Conservation (phyloP, 2,113 vertebrate species). For the Motacilla tschutschensis region DNA sequence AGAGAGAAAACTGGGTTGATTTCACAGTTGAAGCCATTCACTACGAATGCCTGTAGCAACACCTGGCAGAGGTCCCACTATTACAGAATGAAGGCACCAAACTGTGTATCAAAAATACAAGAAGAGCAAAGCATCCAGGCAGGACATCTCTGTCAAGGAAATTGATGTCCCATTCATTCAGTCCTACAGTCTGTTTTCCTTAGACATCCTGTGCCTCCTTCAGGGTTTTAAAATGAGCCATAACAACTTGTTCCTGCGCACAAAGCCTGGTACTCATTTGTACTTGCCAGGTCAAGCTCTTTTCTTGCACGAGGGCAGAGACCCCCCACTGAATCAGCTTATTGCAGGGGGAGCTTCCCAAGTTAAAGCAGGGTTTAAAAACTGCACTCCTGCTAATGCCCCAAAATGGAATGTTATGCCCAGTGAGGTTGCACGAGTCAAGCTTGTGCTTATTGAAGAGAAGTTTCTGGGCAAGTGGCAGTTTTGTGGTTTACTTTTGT, state of each 20-base stretch:
- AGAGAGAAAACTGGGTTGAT: conserved; percentile 64
- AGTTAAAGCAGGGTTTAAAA: not conserved
- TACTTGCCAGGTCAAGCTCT: conserved; percentile 18
- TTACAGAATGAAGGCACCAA: conserved; percentile 54
- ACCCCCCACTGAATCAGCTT: not conserved
- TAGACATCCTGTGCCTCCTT: conserved; percentile 59
- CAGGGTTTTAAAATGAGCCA: conserved; percentile 5
- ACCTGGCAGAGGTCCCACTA: conserved; percentile 60
- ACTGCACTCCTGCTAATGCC: not conserved
- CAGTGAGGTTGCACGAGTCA: not conserved
- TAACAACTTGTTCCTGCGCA: conserved; percentile 41
- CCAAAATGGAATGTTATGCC: not conserved
- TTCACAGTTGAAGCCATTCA: conserved; percentile 61
- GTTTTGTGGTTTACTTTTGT: not conserved
- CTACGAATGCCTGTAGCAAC: conserved; percentile 41
- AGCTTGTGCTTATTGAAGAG: not conserved
- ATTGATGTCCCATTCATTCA: conserved; percentile 39
- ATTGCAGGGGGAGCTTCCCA: not conserved
- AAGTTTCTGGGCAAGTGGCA: not conserved
- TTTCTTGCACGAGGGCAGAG: not conserved
- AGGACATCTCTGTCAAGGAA: conserved; percentile 49
- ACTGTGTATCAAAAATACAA: conserved; percentile 35
- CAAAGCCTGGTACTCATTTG: conserved; percentile 10
- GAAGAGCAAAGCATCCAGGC: conserved; percentile 32
- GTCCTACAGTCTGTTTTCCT: conserved; percentile 27